Conservation (phyloP, 2,888 invertebrate genomes). For the Caenorhabditis sp. region DNA sequence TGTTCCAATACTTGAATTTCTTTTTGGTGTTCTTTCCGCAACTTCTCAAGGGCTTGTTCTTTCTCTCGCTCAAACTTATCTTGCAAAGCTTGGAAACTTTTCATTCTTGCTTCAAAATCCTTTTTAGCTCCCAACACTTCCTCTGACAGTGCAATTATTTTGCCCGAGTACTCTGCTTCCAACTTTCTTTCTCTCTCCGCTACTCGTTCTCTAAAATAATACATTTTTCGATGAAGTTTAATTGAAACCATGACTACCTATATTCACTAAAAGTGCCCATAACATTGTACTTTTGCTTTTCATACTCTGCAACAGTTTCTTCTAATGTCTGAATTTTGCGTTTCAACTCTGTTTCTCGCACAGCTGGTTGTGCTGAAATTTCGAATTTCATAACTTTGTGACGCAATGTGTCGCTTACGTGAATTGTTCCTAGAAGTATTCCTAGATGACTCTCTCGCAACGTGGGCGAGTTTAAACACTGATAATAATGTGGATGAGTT, state of each 20-base stretch:
- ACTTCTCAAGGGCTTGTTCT: slow-evolving; percentile 82
- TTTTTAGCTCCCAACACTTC: slow-evolving; percentile 84
- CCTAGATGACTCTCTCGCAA: slow-evolving; percentile 64
- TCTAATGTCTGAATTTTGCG: slow-evolving; percentile 82
- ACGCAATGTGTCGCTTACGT: slow-evolving; percentile 24
- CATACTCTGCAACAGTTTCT: slow-evolving; percentile 83
- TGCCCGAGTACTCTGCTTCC: slow-evolving; percentile 83
- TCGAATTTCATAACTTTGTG: background rate
- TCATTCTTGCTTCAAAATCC: slow-evolving; percentile 85
- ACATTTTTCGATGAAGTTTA: too few relatives aligned
- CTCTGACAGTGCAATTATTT: slow-evolving; percentile 84
- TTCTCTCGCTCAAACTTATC: slow-evolving; percentile 83
- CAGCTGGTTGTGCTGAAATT: slow-evolving; percentile 60
- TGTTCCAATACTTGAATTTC: slow-evolving; percentile 82
- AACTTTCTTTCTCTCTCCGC: slow-evolving; percentile 82
- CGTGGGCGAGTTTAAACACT: slow-evolving; percentile 64
- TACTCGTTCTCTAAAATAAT: slow-evolving; percentile 77
- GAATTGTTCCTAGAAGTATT: slow-evolving; percentile 48
- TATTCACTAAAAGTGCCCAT: slow-evolving; percentile 83
- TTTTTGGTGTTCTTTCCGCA: slow-evolving; percentile 83
- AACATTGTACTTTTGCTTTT: slow-evolving; percentile 82
- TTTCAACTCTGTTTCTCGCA: slow-evolving; percentile 80
- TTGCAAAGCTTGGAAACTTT: slow-evolving; percentile 84
- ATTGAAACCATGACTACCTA: slow-evolving; percentile 34
- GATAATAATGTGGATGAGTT: slow-evolving; percentile 62